Evolutionary conservation across 2,888 invertebrate genomes (phyloP), one percentile per base, ranked within the genome.

Genomic region (Neuroscelio doddi): DNA sequence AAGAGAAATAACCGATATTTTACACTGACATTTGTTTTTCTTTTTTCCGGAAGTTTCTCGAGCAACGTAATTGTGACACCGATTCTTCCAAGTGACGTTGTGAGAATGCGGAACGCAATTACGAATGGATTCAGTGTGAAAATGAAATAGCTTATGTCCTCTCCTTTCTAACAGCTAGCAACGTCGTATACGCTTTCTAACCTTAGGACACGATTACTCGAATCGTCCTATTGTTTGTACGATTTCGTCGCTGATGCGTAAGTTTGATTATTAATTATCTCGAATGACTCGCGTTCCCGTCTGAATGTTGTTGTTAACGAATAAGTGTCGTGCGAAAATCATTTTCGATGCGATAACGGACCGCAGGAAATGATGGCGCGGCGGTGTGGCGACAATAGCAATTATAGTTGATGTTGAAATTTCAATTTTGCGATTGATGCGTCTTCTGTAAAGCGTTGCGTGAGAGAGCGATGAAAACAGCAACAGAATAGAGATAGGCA

Each of bases 401-500:
- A 77, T 76, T 78, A 77, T 75, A 74, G 76, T 77, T 79, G 71
- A 75, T 74, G 74, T 73, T 76, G 76, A 78, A 80, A 80, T 80
- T 79, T 75, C 75, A 77, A 79, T 78, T 78, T 79, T 71, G 75
- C 79, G 76, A 81, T 80, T 79, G 81, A 79, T 74, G 80, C 69
- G 41, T 62, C 55, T 67, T 67, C 58, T 55, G 59, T 44, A 36
- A 42, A 55, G 32, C 42, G 41, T 50, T 53, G 62, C 66, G 66
- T 66, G 62, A 53, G 53, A 64, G 59, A 16, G 26, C 41, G 16
- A n/a, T 34, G 46, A 44, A 30, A 41, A 27, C 34, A 21, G 32
- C 52, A 39, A 10, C 44, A 14, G 41, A 47, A 61, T 56, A 52
- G 57, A 61, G 66, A 66, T 53, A 56, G 57, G 49, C 17, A 41